These are phyloP conservation scores for western clawed frog (Xenopus tropicalis) DNA, from an alignment of 2,113 vertebrate genomes.

Conservation along the genomic window UCB_Xtro_10.0 CM004446.2:60970001-60970500, in stretches of 20 bases:
- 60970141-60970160: constrained; percentile 83
- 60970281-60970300: constrained; percentile 63
- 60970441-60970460: neutral
- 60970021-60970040: neutral
- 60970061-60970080: constrained; percentile 80
- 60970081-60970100: constrained; percentile 82
- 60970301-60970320: neutral
- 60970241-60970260: constrained; percentile 78
- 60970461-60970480: neutral
- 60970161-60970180: constrained; percentile 81
- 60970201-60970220: constrained; percentile 76
- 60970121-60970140: constrained; percentile 72
- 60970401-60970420: constrained; percentile 26
- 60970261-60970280: constrained; percentile 73
- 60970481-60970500: neutral
- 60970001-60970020: constrained; percentile 55
- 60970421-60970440: neutral
- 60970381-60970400: neutral
- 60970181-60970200: constrained; percentile 72
- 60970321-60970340: constrained; percentile 30
- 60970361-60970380: neutral
- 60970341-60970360: constrained; percentile 44
- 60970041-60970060: constrained; percentile 73
- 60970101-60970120: constrained; percentile 85
- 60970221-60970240: constrained; percentile 79